A percentile compares a stretch with the other conserved stretches of the same genome.
phyloP scores from a whole-genome alignment of 1,140 invertebrate genomes.

The Amyelois transitella region DNA sequence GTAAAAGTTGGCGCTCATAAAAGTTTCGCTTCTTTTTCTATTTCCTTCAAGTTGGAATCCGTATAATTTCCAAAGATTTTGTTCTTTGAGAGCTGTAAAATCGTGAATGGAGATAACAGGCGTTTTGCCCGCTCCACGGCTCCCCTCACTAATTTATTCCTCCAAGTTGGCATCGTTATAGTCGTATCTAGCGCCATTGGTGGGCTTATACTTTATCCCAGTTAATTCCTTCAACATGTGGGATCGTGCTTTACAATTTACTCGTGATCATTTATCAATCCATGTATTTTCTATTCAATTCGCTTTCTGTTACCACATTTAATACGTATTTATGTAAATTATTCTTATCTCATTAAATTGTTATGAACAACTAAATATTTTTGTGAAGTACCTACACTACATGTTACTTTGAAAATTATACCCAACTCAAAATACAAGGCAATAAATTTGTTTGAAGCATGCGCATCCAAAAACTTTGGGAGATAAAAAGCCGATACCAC shows the following conservation, averaged over 20 bases:
- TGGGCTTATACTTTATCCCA: slow-evolving; percentile 34
- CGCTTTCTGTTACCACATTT: neutral
- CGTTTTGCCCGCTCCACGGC: slow-evolving; percentile 43
- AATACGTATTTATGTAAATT: neutral
- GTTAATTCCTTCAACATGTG: slow-evolving; percentile 39
- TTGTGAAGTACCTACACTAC: neutral
- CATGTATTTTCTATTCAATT: slow-evolving; percentile 6
- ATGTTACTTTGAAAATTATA: neutral
- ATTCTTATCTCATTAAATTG: neutral
- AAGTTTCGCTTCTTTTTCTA: slow-evolving; percentile 12
- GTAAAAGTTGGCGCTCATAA: neutral
- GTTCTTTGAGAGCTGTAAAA: slow-evolving; percentile 43
- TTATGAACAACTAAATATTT: too few species aligned
- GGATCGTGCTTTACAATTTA: slow-evolving; percentile 30
- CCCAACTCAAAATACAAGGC: neutral
- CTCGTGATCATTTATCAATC: slow-evolving; percentile 28
- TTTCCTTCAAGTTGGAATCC: slow-evolving; percentile 25
- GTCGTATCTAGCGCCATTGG: slow-evolving; percentile 31
- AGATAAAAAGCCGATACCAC: neutral
- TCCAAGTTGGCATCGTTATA: slow-evolving; percentile 47
- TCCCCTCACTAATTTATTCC: slow-evolving; percentile 50
- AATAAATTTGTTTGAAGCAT: neutral
- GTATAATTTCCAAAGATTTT: slow-evolving; percentile 45
- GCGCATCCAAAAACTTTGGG: neutral
- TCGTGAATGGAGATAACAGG: slow-evolving; percentile 54